These are phyloP conservation scores for Selene dorsalis DNA, from an alignment of 2,797 vertebrate genomes.

Conservation along the genomic window DNA sequence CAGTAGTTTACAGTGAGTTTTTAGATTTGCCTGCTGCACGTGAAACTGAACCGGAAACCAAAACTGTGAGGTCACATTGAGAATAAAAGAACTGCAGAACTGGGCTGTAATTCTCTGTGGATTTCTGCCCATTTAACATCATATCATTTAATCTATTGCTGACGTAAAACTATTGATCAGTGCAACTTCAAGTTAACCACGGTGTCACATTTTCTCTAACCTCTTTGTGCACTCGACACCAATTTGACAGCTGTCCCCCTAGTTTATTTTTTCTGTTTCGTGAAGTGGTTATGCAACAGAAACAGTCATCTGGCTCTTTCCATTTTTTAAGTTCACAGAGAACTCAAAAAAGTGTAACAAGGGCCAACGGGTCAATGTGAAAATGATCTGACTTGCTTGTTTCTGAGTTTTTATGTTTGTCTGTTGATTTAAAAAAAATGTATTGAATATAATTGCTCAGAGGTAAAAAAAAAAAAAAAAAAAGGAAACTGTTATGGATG, in stretches of 20 bases:
- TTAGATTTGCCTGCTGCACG: background rate
- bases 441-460: background rate
- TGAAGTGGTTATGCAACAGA: background rate
- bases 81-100: background rate
- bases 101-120: background rate
- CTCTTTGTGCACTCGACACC: background rate
- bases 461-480: background rate
- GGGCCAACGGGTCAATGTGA: conserved; percentile 15
- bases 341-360: conserved; percentile 14
- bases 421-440: no score
- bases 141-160: background rate
- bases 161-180: background rate
- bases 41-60: background rate
- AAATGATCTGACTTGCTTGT: conserved; percentile 39
- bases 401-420: background rate
- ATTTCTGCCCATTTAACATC: background rate
- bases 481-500: background rate
- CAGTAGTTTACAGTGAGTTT: background rate
- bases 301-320: background rate
- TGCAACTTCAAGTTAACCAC: background rate
- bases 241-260: background rate
- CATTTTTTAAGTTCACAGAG: background rate
- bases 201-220: background rate
- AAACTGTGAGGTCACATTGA: background rate
- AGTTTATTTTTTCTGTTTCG: background rate